Conservation (phyloP, 2,797 vertebrate genomes). For the Lophura swinhoii region DNA sequence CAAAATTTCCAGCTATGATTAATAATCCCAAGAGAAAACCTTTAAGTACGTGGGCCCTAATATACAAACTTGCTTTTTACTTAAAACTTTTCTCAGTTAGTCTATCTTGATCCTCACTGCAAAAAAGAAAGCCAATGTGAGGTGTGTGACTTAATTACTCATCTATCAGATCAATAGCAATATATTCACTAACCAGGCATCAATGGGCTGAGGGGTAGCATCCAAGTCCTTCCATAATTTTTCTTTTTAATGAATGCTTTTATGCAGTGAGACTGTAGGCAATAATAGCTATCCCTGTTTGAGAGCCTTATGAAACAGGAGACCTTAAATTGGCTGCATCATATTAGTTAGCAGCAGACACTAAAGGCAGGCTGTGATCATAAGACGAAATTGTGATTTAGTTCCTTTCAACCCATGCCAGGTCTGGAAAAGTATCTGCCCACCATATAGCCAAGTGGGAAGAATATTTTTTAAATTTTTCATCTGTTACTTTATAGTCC, state of each 20-base stretch:
- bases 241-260: constrained; percentile 20
- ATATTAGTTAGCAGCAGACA: constrained; percentile 5
- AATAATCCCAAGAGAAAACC: background rate
- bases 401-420: background rate
- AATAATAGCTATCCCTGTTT: background rate
- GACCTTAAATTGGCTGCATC: background rate
- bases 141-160: constrained; percentile 32
- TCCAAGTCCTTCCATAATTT: background rate
- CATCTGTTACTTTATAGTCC: background rate
- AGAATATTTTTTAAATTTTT: background rate
- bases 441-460: background rate
- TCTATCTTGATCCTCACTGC: background rate
- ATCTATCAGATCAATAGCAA: background rate
- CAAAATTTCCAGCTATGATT: background rate
- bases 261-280: background rate
- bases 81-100: background rate
- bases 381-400: background rate
- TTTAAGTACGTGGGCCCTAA: background rate
- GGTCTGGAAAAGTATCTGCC: background rate
- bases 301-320: background rate
- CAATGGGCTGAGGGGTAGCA: constrained; percentile 3
- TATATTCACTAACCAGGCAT: background rate
- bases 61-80: background rate
- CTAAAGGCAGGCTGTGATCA: background rate
- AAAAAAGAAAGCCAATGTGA: background rate